A percentile compares a stretch with the other conserved stretches of the same genome.
phyloP scores from a whole-genome alignment of 1,140 invertebrate species.

The Dendroctonus valens region DNA sequence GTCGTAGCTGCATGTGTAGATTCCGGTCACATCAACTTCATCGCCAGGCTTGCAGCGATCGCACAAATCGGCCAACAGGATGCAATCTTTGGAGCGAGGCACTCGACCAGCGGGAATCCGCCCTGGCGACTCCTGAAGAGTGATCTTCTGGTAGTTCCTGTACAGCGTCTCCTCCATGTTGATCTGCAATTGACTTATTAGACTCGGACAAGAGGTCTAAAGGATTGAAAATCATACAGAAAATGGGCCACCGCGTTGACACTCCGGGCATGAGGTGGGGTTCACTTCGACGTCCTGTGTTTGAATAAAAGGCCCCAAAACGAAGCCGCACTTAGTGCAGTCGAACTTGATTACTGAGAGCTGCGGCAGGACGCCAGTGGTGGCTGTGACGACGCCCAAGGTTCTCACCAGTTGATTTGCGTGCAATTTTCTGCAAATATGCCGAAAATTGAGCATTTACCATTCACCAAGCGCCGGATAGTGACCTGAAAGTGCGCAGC shows the following conservation, averaged over 20 bases:
- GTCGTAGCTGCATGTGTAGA: constrained; percentile 98
- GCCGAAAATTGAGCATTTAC: constrained; percentile 5
- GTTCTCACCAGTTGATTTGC: constrained; percentile 94
- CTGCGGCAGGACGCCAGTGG: constrained; percentile 95
- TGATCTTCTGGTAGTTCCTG: constrained; percentile 97
- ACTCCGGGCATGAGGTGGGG: constrained; percentile 95
- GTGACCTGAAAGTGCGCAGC: constrained; percentile 81
- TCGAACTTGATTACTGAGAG: constrained; percentile 96
- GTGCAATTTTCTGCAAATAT: constrained; percentile 56
- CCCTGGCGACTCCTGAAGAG: constrained; percentile 94
- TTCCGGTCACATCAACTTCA: constrained; percentile 92
- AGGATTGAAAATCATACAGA: constrained; percentile 62
- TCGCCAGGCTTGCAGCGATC: constrained; percentile 98
- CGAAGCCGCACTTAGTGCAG: constrained; percentile 93
- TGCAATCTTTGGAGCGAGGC: constrained; percentile 97
- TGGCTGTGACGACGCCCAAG: constrained; percentile 92
- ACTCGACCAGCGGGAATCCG: constrained; percentile 93
- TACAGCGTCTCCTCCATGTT: constrained; percentile 97
- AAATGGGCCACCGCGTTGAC: constrained; percentile 96
- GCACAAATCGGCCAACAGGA: constrained; percentile 92
- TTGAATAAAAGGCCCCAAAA: constrained; percentile 95
- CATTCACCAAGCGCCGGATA: too few relatives aligned
- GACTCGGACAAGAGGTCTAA: background rate
- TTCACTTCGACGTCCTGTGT: constrained; percentile 90
- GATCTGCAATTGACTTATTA: constrained; percentile 55